Percentiles rank a stretch among this genome's conserved stretches.
Conservation (phyloP, 2,113 vertebrate species). For the Anarrhichthys ocellatus region DNA sequence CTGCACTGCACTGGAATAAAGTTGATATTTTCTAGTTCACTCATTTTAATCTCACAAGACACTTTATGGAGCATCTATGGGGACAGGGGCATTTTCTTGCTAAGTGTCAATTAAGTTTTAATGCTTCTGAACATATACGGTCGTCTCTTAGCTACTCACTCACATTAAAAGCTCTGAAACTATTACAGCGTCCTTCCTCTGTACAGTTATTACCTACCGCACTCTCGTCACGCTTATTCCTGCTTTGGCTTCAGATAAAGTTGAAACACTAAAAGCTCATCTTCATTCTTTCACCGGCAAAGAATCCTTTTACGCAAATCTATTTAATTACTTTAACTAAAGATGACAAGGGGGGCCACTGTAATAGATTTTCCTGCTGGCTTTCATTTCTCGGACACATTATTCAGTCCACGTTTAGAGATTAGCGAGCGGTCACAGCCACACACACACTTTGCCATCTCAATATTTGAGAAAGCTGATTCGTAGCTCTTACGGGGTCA, state of each 20-base stretch:
- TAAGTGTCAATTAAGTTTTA: background rate
- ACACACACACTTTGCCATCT: background rate
- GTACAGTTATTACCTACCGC: background rate
- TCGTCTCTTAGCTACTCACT: background rate
- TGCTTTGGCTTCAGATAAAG: constrained; percentile 7
- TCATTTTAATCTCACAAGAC: background rate
- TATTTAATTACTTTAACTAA: constrained; percentile 18
- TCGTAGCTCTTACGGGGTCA: background rate
- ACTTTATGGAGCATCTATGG: background rate
- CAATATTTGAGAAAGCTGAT: constrained; percentile 29
- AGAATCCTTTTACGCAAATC: constrained; percentile 21
- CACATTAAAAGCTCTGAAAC: background rate
- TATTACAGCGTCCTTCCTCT: background rate
- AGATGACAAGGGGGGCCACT: background rate
- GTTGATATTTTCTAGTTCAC: background rate
- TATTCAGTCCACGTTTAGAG: constrained; percentile 29
- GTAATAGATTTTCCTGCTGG: constrained; percentile 18
- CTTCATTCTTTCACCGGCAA: constrained; percentile 16
- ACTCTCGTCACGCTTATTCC: background rate
- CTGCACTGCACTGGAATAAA: background rate
- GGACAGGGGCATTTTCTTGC: background rate
- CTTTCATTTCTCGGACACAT: constrained; percentile 47
- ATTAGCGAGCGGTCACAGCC: background rate
- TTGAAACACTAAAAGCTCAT: constrained; percentile 22
- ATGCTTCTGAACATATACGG: background rate